Conservation (phyloP, 2,797 vertebrate species). For the Spinus olivaceus region DNA sequence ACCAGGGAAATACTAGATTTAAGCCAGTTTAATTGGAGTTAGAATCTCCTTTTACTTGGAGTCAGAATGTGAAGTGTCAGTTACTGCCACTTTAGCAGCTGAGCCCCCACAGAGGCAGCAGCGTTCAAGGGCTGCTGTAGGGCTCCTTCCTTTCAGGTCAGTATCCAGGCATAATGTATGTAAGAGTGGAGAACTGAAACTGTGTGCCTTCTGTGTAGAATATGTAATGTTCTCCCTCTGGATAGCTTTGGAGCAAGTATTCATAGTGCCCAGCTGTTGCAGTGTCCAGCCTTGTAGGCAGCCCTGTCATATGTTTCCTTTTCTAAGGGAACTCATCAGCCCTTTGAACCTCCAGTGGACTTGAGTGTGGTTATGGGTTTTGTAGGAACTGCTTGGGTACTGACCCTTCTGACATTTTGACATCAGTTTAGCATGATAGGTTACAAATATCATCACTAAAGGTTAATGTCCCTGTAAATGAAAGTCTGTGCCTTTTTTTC, state of each 20-base stretch:
- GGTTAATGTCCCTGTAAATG: not conserved
- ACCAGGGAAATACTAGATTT: not conserved
- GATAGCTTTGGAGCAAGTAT: not conserved
- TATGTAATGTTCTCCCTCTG: accelerated
- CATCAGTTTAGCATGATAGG: not conserved
- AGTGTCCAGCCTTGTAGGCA: not conserved
- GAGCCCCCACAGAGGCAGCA: not conserved
- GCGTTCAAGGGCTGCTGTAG: not conserved
- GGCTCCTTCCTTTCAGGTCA: not conserved
- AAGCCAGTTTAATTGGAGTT: not conserved
- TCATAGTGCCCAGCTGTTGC: not conserved
- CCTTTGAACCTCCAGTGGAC: not conserved
- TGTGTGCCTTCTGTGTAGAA: not conserved
- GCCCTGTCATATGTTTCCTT: not conserved
- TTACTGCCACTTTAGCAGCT: not conserved
- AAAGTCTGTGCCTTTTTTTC: not conserved
- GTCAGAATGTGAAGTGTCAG: not conserved
- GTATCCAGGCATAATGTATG: not conserved
- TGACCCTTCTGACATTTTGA: not conserved
- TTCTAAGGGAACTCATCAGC: not conserved
- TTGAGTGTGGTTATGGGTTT: not conserved
- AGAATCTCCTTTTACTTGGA: not conserved
- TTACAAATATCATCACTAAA: not conserved
- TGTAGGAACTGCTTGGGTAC: not conserved
- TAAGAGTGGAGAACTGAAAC: not conserved